Evolutionary conservation across 2,888 invertebrate genomes (phyloP), one percentile per base, ranked within the genome.

Genomic region (Odontocolon sp.): DNA sequence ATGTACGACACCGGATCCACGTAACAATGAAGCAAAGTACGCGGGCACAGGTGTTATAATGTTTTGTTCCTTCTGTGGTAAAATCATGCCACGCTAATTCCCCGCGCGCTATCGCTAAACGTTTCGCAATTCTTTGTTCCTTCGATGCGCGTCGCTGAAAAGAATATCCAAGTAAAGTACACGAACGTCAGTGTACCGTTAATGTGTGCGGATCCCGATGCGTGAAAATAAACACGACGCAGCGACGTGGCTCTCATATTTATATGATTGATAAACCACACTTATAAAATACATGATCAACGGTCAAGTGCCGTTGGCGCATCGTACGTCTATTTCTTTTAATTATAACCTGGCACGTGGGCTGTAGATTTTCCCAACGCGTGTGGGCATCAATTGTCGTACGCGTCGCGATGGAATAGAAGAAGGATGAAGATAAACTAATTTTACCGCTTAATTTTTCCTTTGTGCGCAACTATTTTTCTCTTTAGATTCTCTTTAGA

Each of bases 101-200:
- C 63, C 57, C 42, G 31, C 45, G 31, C 38, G 70, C 38, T 74
- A 67, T 74, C 70, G 26, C 63, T 52, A 70, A 73, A 63, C 28
- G 28, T 73, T 70, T 67, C 63, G 57, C 52, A 73, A 77, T 70
- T 79, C 70, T 77, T 74, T 74, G 54, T 77, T 72, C 57, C 5
- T 52, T 21, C 42, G 61, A 21, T n/a, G 47, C 33, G 68, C 36
- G 23, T 57, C 71, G 70, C 31, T 68, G n/a, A 67, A 68, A 57
- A 71, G 56, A 54, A 42, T 56, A 40, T 9, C 33, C 36, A 45
- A 57, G 40, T 64, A 57, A 36, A 50, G 64, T 36, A 64, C 33
- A 69, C 63, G 69, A 59, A 52, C 42, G 56, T 72, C 36, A 64
- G 36, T 72, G 33, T 18, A 6, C 31, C n/a, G 59, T 28, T 38